Conservation (phyloP, 1,140 invertebrate species). For the Diachasma alloeum region DNA sequence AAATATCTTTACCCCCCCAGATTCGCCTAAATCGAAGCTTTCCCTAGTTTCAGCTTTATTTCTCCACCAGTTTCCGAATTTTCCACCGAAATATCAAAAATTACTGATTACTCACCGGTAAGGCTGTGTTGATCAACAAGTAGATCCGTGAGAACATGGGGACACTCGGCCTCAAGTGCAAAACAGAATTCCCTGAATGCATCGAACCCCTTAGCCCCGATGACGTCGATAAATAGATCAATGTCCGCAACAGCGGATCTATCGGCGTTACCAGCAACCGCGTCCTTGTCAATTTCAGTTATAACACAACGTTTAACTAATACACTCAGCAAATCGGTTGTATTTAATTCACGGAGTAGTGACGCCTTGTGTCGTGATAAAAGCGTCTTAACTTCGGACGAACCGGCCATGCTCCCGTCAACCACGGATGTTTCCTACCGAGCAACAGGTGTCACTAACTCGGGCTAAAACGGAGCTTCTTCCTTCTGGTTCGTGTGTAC, state of each 20-base stretch:
- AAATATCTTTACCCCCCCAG: too few species aligned
- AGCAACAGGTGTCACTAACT: conserved; percentile 32
- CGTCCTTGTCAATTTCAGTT: conserved; percentile 52
- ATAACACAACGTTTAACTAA: conserved; percentile 57
- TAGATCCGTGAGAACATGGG: conserved; percentile 65
- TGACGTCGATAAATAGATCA: conserved; percentile 64
- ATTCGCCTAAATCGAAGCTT: too few species aligned
- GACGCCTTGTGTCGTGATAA: conserved; percentile 55
- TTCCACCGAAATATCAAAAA: not conserved
- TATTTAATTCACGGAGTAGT: conserved; percentile 49
- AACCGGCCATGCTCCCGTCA: conserved; percentile 43
- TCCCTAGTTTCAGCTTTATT: not conserved
- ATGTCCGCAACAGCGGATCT: conserved; percentile 46
- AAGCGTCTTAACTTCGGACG: conserved; percentile 50
- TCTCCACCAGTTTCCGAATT: not conserved
- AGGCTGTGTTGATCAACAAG: conserved; percentile 52
- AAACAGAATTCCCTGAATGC: conserved; percentile 68
- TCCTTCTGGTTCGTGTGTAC: not conserved
- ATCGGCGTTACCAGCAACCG: conserved; percentile 46
- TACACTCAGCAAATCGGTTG: conserved; percentile 50
- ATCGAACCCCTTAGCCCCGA: conserved; percentile 65
- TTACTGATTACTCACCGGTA: conserved; percentile 37
- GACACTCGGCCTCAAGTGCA: conserved; percentile 66
- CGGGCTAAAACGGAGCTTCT: conserved; percentile 7
- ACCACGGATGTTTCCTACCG: not conserved